Evolutionary conservation across 2,797 vertebrate species (phyloP).

Genomic region (Melanogrammus aeglefinus): DNA sequence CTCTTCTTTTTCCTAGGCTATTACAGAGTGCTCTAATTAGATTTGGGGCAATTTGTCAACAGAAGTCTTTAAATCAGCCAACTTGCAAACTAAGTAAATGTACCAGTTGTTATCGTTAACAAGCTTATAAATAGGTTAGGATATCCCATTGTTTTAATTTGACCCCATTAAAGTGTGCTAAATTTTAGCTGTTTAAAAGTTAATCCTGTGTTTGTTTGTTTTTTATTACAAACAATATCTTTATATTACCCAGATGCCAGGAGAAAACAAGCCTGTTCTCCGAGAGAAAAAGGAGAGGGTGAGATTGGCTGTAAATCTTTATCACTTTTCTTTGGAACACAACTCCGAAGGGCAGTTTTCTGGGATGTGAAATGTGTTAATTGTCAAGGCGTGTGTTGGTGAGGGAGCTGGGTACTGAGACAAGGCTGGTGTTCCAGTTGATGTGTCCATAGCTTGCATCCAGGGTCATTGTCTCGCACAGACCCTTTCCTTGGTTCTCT

Average conservation of each 20-base stretch:
- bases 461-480: neutral
- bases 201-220: neutral
- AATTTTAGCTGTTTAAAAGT: neutral
- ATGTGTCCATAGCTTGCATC: neutral
- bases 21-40: neutral
- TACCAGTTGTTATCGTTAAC: neutral
- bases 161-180: no score
- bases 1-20: neutral
- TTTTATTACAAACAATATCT: neutral
- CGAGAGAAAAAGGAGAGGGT: neutral
- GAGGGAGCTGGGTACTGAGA: no score
- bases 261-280: neutral
- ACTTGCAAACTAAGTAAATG: neutral
- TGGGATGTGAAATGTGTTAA: neutral
- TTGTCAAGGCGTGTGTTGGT: neutral
- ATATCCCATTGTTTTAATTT: neutral
- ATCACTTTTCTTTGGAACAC: neutral
- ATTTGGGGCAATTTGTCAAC: conserved; percentile 1
- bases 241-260: neutral
- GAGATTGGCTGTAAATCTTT: neutral
- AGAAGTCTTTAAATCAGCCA: neutral
- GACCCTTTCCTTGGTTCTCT: neutral
- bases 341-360: neutral
- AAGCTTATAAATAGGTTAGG: neutral
- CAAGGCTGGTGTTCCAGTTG: neutral